phyloP scores from a whole-genome alignment of 64 coral and sea anemone species.

The Pocillopora verrucosa region DNA sequence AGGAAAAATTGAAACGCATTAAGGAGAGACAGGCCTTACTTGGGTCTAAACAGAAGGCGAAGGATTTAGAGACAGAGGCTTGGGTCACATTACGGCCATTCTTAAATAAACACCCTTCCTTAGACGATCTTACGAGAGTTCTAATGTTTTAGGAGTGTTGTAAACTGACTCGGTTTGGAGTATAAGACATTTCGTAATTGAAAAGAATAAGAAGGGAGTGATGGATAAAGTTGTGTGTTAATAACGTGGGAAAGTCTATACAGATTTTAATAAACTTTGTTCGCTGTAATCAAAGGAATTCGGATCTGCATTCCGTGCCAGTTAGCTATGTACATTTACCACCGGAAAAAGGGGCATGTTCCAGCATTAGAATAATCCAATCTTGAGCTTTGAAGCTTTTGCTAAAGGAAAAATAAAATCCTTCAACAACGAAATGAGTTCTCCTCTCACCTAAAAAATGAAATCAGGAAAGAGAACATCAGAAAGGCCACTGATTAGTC shows the following conservation, averaged over 20 bases:
- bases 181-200: background rate
- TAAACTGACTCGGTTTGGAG: background rate
- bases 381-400: conserved; percentile 49
- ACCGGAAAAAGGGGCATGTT: background rate
- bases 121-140: conserved; percentile 22
- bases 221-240: too few species aligned
- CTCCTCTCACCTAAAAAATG: conserved; percentile 55
- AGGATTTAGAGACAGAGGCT: background rate
- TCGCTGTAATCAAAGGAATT: too few species aligned
- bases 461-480: background rate
- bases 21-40: background rate
- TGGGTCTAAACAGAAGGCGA: conserved; percentile 11
- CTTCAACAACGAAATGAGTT: conserved; percentile 58
- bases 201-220: background rate
- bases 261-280: too few species aligned
- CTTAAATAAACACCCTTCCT: conserved; percentile 13
- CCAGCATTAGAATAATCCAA: conserved; percentile 63
- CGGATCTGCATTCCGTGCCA: too few species aligned
- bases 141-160: conserved; percentile 20
- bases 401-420: conserved; percentile 63
- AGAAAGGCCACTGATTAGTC: background rate
- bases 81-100: conserved; percentile 16
- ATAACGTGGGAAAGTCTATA: too few species aligned
- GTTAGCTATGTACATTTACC: background rate
- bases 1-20: background rate